These are phyloP conservation scores for Volucella zonaria DNA, from an alignment of 2,888 invertebrate species.

Conservation along the genomic window DNA sequence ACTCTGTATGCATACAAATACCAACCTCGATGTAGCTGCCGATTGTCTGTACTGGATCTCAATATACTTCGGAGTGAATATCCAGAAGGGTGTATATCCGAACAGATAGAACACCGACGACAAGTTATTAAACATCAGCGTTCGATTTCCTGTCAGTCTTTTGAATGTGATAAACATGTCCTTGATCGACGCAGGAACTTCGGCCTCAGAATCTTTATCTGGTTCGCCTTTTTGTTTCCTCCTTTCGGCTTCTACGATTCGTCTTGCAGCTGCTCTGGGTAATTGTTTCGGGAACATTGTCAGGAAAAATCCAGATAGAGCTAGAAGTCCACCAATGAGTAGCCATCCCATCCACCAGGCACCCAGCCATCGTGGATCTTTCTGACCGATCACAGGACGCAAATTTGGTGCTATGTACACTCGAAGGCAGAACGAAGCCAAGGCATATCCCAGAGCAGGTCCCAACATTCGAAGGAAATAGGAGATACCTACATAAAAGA, in stretches of 20 bases:
- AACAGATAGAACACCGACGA: constrained; percentile 89
- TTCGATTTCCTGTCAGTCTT: constrained; percentile 86
- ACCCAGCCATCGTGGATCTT: constrained; percentile 90
- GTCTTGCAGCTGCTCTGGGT: constrained; percentile 86
- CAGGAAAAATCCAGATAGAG: constrained; percentile 85
- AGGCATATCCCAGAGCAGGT: constrained; percentile 87
- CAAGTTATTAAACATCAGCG: constrained; percentile 88
- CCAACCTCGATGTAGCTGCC: constrained; percentile 86
- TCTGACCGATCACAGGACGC: constrained; percentile 86
- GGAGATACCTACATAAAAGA: constrained; percentile 85
- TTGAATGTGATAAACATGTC: constrained; percentile 87
- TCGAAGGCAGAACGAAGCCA: constrained; percentile 86
- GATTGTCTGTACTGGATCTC: constrained; percentile 91
- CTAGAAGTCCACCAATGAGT: constrained; percentile 85
- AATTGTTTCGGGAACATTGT: constrained; percentile 88
- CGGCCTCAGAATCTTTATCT: constrained; percentile 75
- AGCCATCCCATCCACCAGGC: constrained; percentile 93
- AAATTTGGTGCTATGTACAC: constrained; percentile 87
- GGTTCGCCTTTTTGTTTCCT: constrained; percentile 73
- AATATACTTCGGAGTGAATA: constrained; percentile 92
- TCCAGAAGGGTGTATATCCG: constrained; percentile 90
- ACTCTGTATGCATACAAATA: background rate
- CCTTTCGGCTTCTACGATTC: constrained; percentile 81
- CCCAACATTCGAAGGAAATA: constrained; percentile 88
- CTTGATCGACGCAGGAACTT: constrained; percentile 82